Evolutionary conservation across 1,140 invertebrate species (phyloP), one percentile per base, ranked within the genome.

Genomic region (Brachionus rubens): DNA sequence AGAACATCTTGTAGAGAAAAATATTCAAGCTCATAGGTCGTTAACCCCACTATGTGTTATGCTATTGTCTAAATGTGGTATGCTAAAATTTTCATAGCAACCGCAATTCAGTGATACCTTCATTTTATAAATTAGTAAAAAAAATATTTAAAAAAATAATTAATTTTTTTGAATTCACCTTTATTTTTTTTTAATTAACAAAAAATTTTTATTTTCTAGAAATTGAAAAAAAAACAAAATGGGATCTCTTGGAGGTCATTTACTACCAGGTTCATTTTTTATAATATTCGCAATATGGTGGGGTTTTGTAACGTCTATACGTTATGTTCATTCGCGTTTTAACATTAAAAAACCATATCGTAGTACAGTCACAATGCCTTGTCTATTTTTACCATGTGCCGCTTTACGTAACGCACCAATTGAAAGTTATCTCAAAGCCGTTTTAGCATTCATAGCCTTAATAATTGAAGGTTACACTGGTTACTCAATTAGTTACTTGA

Each of bases 201-300:
- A 26, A 52, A 56, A 6, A 56, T 28, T 56, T 26, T 30, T 21
- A 4, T 28, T 24, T 28, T 7, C 10, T 1, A 28, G 3, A 56
- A 33, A 56, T 28, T 14, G 6, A 7, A 9, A n/a, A 3, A 3
- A 4, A 59, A 4, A 41, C 12, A 30, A 72, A 36, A 87, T 87
- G 86, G 86, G 86, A 9, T 85, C 79, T 41, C 84, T 86, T 78
- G 78, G 79, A 76, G 86, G 86, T 12, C 87, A 87, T 76, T 79
- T 84, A 2, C 78, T 87, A 4, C 87, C 86, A 2, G 87, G 87
- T 48, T 82, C 84, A 5, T 86, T 87, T 77, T 87, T 87, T 79
- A 79, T 84, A 14, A 16, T 81, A 0, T 86, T 86, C 79, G 81
- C 80, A 0, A 16, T 86, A 21, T 87, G 86, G 85, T 87, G 85